Conservation (phyloP, 2,113 vertebrate species). For the Tricholaema leucomelas region DNA sequence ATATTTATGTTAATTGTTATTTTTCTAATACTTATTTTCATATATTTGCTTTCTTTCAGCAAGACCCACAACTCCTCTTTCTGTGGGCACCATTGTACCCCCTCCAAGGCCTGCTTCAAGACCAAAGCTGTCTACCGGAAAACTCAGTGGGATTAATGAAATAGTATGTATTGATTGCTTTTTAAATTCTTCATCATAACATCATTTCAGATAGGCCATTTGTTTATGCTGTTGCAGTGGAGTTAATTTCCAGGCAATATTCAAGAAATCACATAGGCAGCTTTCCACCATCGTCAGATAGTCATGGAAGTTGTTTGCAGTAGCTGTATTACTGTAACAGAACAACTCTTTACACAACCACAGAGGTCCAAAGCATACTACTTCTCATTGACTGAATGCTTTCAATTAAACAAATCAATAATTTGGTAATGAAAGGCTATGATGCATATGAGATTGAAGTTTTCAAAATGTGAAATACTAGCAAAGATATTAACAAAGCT, state of each 20-base stretch:
- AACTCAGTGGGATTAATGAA: constrained; percentile 95
- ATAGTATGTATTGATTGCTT: constrained; percentile 81
- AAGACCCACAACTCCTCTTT: constrained; percentile 88
- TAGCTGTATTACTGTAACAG: not conserved
- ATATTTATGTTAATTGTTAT: not conserved
- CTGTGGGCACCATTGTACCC: constrained; percentile 87
- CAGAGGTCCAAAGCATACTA: not conserved
- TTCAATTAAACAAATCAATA: not conserved
- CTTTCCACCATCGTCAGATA: not conserved
- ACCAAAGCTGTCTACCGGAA: constrained; percentile 89
- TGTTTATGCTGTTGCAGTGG: not conserved
- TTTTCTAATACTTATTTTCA: constrained; percentile 36
- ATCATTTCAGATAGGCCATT: not conserved
- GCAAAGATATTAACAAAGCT: not conserved
- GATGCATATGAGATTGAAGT: not conserved
- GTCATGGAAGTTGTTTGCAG: not conserved
- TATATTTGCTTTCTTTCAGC: constrained; percentile 78
- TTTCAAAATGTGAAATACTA: not conserved
- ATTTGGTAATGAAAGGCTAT: not conserved
- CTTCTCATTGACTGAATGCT: not conserved
- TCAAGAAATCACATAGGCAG: not conserved
- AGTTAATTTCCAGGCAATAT: not conserved
- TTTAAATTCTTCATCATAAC: not conserved
- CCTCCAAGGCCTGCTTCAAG: constrained; percentile 93
- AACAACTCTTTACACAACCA: not conserved